These are phyloP conservation scores for Oophaga pumilio DNA, from an alignment of 2,113 vertebrate species.

Conservation along the genomic window DNA sequence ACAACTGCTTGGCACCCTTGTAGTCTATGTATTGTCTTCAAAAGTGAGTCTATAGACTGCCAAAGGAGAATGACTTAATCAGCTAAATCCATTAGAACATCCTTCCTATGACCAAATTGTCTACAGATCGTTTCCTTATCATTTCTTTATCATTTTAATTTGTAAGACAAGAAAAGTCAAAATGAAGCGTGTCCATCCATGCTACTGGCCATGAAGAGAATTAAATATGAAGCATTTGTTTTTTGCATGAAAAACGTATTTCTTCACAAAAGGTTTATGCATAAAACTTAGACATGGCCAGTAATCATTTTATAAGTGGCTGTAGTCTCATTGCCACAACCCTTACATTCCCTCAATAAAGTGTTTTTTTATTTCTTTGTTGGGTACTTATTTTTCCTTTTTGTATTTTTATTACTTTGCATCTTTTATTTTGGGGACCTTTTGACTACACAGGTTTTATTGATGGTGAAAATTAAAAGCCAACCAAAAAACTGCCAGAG, in stretches of 20 bases:
- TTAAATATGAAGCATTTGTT: not conserved
- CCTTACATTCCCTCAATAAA: not conserved
- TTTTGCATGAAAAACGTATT: no score
- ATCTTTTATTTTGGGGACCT: not conserved
- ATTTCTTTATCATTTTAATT: not conserved
- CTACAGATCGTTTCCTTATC: not conserved
- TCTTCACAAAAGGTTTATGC: no score
- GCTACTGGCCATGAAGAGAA: not conserved
- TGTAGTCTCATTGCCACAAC: not conserved
- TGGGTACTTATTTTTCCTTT: not conserved
- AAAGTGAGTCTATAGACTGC: not conserved
- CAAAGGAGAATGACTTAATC: slow-evolving; percentile 19
- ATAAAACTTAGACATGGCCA: no score
- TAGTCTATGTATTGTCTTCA: slow-evolving; percentile 37
- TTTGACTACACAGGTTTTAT: not conserved
- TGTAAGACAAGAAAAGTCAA: not conserved
- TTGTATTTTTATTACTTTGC: not conserved
- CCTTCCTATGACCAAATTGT: not conserved
- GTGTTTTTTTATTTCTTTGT: not conserved
- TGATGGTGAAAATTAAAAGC: not conserved
- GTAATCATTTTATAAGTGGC: not conserved
- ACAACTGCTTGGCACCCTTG: slow-evolving; percentile 32
- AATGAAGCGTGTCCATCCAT: not conserved
- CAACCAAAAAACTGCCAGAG: not conserved
- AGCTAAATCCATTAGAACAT: slow-evolving; percentile 9